Conservation (phyloP, 1,140 invertebrate species). For the Camponotus floridanus region DNA sequence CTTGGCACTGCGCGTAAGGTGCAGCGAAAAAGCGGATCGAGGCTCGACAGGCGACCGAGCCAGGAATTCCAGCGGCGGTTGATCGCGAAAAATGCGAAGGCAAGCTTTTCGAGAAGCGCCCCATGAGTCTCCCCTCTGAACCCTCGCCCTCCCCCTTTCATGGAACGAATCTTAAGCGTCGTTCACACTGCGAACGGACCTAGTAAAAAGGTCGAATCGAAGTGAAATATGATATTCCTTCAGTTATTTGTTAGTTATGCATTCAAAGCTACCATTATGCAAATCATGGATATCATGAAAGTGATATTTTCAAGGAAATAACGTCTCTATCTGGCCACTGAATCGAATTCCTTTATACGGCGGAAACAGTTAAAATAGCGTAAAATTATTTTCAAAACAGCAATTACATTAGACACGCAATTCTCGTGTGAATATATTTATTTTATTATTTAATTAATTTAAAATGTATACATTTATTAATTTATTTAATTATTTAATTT, state of each 20-base stretch:
- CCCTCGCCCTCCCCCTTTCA: neutral
- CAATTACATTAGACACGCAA: too few relatives aligned
- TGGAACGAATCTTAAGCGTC: conserved; percentile 14
- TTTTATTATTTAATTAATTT: too few relatives aligned
- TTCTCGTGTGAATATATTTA: too few relatives aligned
- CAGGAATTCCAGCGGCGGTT: conserved; percentile 60
- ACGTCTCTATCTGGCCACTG: neutral
- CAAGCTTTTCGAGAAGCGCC: conserved; percentile 55
- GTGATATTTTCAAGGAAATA: neutral
- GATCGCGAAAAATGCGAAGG: conserved; percentile 64
- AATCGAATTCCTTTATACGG: neutral
- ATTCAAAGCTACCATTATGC: conserved; percentile 16
- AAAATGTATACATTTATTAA: too few relatives aligned
- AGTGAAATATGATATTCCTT: neutral
- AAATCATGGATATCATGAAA: neutral
- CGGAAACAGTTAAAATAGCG: neutral
- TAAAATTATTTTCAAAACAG: neutral
- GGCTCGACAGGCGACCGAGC: conserved; percentile 52
- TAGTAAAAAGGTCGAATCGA: conserved; percentile 13
- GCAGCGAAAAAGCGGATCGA: conserved; percentile 60
- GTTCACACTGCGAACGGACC: conserved; percentile 32
- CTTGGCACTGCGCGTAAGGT: conserved; percentile 57
- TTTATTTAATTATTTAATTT: too few relatives aligned
- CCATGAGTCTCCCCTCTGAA: neutral
- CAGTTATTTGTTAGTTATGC: neutral